phyloP scores from a whole-genome alignment of 2,888 invertebrate genomes.

The Cheilosia impressa region DNA sequence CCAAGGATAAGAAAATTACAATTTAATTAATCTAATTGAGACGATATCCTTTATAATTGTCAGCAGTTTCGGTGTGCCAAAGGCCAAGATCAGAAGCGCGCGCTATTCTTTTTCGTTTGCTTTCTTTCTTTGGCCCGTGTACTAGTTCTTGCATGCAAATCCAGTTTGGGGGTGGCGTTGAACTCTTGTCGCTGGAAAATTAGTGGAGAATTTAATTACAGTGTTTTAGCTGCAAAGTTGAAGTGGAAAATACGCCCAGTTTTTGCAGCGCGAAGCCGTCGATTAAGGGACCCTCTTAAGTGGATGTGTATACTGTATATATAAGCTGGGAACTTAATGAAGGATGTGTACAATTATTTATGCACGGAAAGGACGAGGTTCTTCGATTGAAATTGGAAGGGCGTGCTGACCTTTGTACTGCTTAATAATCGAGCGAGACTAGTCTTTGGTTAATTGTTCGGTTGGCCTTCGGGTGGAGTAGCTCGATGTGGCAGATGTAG shows the following conservation, averaged over 20 bases:
- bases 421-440: no score
- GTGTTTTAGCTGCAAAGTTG: conserved; percentile 42
- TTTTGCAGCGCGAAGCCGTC: conserved; percentile 34
- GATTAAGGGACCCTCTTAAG: conserved; percentile 38
- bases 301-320: background rate
- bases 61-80: conserved; percentile 46
- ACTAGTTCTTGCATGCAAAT: conserved; percentile 56
- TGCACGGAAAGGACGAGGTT: no score
- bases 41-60: conserved; percentile 74
- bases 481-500: no score
- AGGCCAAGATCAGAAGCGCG: conserved; percentile 64
- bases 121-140: conserved; percentile 45
- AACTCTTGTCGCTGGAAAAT: conserved; percentile 59
- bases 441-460: no score
- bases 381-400: no score
- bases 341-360: background rate
- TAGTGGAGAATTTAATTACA: conserved; percentile 69
- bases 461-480: no score
- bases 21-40: conserved; percentile 76
- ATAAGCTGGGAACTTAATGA: background rate
- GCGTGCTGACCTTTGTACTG: no score
- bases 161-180: background rate
- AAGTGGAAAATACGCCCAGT: conserved; percentile 36
- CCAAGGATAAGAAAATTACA: conserved; percentile 69
- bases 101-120: conserved; percentile 29